Conservation (phyloP, 2,113 vertebrate species). For the Pheucticus melanocephalus region DNA sequence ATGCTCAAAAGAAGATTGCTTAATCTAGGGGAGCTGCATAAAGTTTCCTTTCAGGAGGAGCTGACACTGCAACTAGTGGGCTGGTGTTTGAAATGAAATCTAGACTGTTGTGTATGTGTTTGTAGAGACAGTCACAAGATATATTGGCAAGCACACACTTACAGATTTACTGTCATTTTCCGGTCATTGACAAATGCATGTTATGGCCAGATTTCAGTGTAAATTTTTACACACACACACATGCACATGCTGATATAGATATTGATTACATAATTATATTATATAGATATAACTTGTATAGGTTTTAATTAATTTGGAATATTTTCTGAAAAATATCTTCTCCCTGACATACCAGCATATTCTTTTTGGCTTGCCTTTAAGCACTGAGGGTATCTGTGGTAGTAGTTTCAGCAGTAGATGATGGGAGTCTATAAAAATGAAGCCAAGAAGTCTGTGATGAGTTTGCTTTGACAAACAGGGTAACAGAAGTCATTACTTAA, state of each 20-base stretch:
- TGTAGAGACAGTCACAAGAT: background rate
- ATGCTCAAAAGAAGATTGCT: background rate
- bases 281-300: background rate
- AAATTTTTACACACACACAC: background rate
- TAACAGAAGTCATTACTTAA: slow-evolving; percentile 15
- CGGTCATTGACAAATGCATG: background rate
- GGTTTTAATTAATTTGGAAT: background rate
- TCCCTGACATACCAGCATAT: background rate
- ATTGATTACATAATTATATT: no score
- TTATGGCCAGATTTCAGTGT: background rate
- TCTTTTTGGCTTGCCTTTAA: background rate
- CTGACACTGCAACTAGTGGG: background rate
- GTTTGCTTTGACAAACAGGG: background rate
- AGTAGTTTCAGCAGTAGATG: background rate
- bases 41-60: background rate
- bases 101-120: background rate
- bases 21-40: background rate
- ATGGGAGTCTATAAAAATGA: background rate
- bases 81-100: background rate
- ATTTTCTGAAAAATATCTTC: background rate
- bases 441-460: background rate
- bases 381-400: background rate
- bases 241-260: background rate
- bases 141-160: background rate
- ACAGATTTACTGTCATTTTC: background rate